Percentiles rank a stretch among this genome's conserved stretches.
These are phyloP conservation scores for Garra rufa DNA, from an alignment of 2,113 vertebrate genomes.

Conservation along the genomic window DNA sequence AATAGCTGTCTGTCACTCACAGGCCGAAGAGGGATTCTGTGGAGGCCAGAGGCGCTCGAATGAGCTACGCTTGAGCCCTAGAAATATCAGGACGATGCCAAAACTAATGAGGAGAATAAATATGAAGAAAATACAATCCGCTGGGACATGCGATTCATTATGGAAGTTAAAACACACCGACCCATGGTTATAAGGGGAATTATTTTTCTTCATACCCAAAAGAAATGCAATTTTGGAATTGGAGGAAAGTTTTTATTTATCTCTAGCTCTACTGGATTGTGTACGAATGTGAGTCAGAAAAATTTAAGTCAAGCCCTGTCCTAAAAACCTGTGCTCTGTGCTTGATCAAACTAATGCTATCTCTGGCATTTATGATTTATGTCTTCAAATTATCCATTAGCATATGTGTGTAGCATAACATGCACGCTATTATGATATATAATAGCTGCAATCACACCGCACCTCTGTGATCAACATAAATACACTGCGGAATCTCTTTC, in stretches of 20 bases:
- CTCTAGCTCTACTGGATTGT: too few relatives aligned
- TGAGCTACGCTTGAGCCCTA: background rate
- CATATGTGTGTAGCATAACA: background rate
- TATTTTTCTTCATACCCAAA: background rate
- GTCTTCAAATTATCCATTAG: background rate
- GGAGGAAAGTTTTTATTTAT: background rate
- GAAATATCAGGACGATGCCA: background rate
- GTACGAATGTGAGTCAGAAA: background rate
- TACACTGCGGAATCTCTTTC: background rate
- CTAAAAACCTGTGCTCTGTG: background rate
- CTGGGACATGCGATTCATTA: background rate
- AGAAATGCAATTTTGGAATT: background rate
- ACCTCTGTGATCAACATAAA: background rate
- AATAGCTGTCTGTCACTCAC: constrained; percentile 21
- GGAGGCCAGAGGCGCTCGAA: background rate
- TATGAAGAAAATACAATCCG: constrained; percentile 9
- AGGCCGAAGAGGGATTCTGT: background rate
- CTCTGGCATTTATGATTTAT: constrained; percentile 18
- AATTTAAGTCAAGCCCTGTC: background rate
- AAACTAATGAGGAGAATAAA: constrained; percentile 9
- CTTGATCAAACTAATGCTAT: background rate
- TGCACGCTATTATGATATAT: background rate
- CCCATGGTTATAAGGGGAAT: background rate
- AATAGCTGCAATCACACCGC: background rate
- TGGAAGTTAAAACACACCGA: background rate